phyloP scores from a whole-genome alignment of 2,113 vertebrate genomes.

The Albula glossodonta region DNA sequence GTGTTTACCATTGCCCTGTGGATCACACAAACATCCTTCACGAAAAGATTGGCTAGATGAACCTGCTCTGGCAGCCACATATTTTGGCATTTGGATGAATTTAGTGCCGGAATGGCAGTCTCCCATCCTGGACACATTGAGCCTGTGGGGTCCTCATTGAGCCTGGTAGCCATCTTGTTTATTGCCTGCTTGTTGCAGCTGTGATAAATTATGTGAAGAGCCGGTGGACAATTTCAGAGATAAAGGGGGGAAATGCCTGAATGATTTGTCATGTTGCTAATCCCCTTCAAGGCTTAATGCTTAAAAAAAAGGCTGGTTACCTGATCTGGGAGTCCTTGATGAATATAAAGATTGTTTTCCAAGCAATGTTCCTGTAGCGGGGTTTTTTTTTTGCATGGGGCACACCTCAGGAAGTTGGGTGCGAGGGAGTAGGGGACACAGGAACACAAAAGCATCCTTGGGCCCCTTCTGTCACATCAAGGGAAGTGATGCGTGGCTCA shows the following conservation, averaged over 20 bases:
- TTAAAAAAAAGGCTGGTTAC: background rate
- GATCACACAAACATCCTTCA: background rate
- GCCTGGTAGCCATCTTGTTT: background rate
- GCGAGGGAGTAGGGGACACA: background rate
- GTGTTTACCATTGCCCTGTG: background rate
- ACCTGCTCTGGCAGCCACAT: background rate
- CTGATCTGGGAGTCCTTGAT: background rate
- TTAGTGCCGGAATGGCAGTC: background rate
- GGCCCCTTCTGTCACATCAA: background rate
- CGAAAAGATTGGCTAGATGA: constrained; percentile 1
- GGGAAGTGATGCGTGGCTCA: background rate
- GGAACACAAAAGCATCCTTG: background rate
- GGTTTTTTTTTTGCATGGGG: background rate
- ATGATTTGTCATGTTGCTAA: background rate
- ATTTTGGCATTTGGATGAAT: background rate
- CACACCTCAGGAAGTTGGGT: constrained; percentile 7
- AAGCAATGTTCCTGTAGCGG: background rate
- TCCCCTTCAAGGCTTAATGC: background rate
- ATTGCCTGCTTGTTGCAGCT: background rate
- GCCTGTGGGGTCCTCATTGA: background rate
- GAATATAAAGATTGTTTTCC: background rate
- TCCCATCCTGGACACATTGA: background rate
- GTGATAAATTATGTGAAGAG: background rate
- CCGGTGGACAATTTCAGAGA: background rate
- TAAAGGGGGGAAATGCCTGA: background rate